Evolutionary conservation across 92 coral and sea anemone species (phyloP).

Genomic region (Meandrina meandrites): DNA sequence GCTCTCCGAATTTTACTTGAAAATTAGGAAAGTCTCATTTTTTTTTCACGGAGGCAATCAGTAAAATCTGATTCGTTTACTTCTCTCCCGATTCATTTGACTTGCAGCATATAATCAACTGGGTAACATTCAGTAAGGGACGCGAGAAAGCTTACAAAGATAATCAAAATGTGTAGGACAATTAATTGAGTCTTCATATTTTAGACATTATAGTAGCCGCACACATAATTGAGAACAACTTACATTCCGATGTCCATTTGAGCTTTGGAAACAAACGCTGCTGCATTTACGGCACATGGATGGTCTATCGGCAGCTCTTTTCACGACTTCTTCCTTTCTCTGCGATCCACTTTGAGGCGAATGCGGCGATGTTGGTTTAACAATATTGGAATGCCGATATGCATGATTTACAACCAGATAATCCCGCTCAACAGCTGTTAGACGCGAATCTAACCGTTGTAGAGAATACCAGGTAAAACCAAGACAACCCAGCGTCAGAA

Average conservation of each 20-base stretch:
- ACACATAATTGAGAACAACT: not conserved
- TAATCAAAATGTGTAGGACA: too few relatives aligned
- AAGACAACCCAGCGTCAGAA: not conserved
- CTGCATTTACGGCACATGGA: not conserved
- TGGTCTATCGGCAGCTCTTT: not conserved
- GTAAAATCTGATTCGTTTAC: too few relatives aligned
- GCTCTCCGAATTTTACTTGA: too few relatives aligned
- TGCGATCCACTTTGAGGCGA: not conserved
- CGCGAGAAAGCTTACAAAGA: too few relatives aligned
- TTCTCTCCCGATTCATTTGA: too few relatives aligned
- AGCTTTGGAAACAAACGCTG: not conserved
- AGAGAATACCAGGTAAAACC: not conserved
- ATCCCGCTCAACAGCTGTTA: not conserved
- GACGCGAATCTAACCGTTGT: not conserved
- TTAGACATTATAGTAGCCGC: not conserved
- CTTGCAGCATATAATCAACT: too few relatives aligned
- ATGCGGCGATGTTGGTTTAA: not conserved
- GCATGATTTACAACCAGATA: not conserved
- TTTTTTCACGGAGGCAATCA: too few relatives aligned
- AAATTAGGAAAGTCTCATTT: too few relatives aligned
- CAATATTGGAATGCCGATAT: not conserved
- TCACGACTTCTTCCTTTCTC: not conserved
- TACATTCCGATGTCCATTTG: not conserved
- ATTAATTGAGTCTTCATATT: too few relatives aligned
- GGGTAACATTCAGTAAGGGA: too few relatives aligned